Base-by-base conservation (phyloP, 2,888 invertebrate genomes). In the Cistogaster globosa region DNA sequence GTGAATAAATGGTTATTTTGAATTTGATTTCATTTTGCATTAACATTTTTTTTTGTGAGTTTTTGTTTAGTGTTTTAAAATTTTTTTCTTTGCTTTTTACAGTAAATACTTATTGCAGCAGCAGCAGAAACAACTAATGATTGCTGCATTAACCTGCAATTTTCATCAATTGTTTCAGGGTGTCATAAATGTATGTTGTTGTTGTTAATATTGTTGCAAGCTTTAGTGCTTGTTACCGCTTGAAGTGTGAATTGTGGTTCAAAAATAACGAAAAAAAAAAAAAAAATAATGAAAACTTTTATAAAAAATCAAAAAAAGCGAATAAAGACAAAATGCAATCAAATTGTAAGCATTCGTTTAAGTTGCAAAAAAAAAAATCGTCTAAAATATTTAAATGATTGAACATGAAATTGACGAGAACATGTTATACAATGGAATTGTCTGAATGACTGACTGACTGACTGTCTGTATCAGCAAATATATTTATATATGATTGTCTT, bases 101-200 rank as follows among this genome's bases (percentile, higher is more conserved):
- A 71, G 22, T 26, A 60, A 71, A 65, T 69, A 42, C 42, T 53
- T 69, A 51, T 55, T 62, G 75, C 55, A 42, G 81, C 80, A 32
- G 75, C 80, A 58, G 65, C 62, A 57, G 36, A 65, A 60, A 18
- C 57, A 71, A 2, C 57, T 81, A 81, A 81, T 77, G 68, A 77
- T 69, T 68, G 79, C 69, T 51, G 81, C 72, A 84, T 84, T 84
- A 77, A 77, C 84, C 80, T 81, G 81, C 81, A 84, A 84, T 84
- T 84, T 84, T 74, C 62, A 69, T 77, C 72, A 84, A 81, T 77
- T 74, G 72, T 81, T 84, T 81, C 72, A 77, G 84, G 77, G 84
- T 84, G 84, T 84, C 77, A 84, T 81, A 84, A 84, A 81, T 72
- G 80, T 81, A 65, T 81, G 81, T 63, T 72, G 75, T 81, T 84